Percentiles rank a stretch among this genome's conserved stretches.
These are phyloP conservation scores for Pangasius krempfi DNA, from an alignment of 2,797 vertebrate genomes.

Conservation along the genomic window DNA sequence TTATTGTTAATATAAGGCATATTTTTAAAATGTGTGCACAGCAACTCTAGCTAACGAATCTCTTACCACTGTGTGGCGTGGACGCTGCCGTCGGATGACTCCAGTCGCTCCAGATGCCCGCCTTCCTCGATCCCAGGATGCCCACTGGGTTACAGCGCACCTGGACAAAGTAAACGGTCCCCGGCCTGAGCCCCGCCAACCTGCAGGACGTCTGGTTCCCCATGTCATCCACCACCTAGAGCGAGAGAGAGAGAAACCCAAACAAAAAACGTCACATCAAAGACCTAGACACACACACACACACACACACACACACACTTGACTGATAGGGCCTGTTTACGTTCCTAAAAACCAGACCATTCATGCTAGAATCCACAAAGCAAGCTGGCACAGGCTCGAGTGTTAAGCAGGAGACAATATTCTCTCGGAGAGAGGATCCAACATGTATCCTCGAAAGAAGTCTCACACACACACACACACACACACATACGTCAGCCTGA, in stretches of 20 bases:
- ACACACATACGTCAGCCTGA: conserved; percentile 29
- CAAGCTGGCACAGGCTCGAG: conserved; percentile 52
- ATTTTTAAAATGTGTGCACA: neutral
- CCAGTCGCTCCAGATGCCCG: conserved; percentile 98
- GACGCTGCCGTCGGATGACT: conserved; percentile 95
- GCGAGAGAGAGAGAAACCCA: conserved; percentile 12
- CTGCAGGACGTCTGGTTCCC: conserved; percentile 96
- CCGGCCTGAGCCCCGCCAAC: conserved; percentile 89
- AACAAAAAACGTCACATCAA: conserved; percentile 40
- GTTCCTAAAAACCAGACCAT: conserved; percentile 51
- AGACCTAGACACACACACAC: conserved; percentile 34
- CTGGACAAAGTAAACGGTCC: conserved; percentile 98
- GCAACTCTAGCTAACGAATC: conserved; percentile 18
- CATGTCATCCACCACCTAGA: conserved; percentile 92
- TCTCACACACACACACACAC: conserved; percentile 13
- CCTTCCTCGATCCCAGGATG: conserved; percentile 95
- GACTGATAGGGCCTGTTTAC: conserved; percentile 47
- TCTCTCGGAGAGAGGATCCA: conserved; percentile 47
- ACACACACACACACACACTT: conserved; percentile 25
- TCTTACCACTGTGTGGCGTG: conserved; percentile 90
- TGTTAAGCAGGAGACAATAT: conserved; percentile 49
- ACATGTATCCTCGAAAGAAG: conserved; percentile 47
- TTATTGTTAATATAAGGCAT: neutral
- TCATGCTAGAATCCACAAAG: conserved; percentile 51
- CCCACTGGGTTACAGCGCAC: conserved; percentile 95